phyloP scores from a whole-genome alignment of 2,797 vertebrate species.

The Cossypha polioptera region DNA sequence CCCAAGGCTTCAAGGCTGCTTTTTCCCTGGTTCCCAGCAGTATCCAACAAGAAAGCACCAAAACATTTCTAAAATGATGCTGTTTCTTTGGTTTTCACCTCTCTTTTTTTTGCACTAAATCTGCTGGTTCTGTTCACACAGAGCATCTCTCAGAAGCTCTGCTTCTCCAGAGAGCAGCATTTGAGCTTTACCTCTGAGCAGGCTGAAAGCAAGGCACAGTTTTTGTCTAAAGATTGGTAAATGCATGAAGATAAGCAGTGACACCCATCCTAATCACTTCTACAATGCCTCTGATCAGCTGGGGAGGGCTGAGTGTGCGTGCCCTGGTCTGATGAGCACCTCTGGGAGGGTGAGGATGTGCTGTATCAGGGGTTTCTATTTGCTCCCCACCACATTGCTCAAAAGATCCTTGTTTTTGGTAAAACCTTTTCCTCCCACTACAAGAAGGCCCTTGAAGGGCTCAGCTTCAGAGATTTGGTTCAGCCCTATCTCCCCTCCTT shows the following conservation, averaged over 20 bases:
- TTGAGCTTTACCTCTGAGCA: background rate
- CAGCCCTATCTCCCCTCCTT: background rate
- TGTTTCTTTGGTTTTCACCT: background rate
- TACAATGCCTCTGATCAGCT: background rate
- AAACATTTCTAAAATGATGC: background rate
- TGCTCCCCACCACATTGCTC: background rate
- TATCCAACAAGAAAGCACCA: background rate
- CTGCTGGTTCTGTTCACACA: background rate
- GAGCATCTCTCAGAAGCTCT: background rate
- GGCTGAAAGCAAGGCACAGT: accelerated
- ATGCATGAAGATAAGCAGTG: background rate
- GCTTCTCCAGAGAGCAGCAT: background rate
- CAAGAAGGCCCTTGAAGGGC: background rate
- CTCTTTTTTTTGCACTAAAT: background rate
- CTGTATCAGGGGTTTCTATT: background rate
- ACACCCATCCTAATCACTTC: background rate
- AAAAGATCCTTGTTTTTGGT: background rate
- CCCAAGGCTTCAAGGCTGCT: too few species aligned
- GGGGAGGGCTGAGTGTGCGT: background rate
- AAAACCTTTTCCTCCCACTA: background rate
- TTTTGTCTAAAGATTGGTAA: background rate
- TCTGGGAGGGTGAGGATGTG: background rate
- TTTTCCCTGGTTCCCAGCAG: too few species aligned
- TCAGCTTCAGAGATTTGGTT: background rate
- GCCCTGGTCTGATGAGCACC: background rate